Evolutionary conservation across 2,888 invertebrate species (phyloP).

Genomic region (Campaea margaritaria): DNA sequence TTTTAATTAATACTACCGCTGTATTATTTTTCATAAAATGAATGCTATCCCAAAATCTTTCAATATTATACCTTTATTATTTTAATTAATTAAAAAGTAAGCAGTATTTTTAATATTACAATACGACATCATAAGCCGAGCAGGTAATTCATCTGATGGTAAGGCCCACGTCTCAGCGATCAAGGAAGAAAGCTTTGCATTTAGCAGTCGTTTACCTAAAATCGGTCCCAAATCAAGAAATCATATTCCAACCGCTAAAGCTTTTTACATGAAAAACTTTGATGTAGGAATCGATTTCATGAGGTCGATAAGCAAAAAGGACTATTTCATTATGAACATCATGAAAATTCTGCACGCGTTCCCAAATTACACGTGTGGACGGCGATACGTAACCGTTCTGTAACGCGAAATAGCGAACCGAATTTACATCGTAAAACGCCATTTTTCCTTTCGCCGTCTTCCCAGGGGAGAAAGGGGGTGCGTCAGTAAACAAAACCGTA

Average conservation of each 20-base stretch:
- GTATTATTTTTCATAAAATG: slow-evolving; percentile 29
- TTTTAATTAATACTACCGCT: slow-evolving; percentile 34
- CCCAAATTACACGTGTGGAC: slow-evolving; percentile 48
- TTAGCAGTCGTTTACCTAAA: neutral
- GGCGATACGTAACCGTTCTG: slow-evolving; percentile 43
- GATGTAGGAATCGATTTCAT: no score
- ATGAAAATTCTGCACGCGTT: slow-evolving; percentile 40
- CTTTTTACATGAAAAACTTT: slow-evolving; percentile 20
- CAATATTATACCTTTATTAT: no score
- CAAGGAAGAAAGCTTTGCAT: no score
- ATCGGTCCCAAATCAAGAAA: neutral
- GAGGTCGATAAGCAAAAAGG: no score
- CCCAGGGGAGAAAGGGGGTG: slow-evolving; percentile 46
- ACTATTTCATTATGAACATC: slow-evolving; percentile 46
- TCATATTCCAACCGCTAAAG: neutral
- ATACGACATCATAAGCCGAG: no score
- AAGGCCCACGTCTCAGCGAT: no score
- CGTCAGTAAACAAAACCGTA: slow-evolving; percentile 66
- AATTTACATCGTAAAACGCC: slow-evolving; percentile 42
- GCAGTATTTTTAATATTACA: no score
- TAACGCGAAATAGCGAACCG: slow-evolving; percentile 31
- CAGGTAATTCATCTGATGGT: no score
- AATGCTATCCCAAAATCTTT: neutral
- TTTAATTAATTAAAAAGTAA: no score
- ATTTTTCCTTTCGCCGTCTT: slow-evolving; percentile 47